phyloP scores from a whole-genome alignment of 2,113 vertebrate genomes.

The Hippocampus abdominalis region DNA sequence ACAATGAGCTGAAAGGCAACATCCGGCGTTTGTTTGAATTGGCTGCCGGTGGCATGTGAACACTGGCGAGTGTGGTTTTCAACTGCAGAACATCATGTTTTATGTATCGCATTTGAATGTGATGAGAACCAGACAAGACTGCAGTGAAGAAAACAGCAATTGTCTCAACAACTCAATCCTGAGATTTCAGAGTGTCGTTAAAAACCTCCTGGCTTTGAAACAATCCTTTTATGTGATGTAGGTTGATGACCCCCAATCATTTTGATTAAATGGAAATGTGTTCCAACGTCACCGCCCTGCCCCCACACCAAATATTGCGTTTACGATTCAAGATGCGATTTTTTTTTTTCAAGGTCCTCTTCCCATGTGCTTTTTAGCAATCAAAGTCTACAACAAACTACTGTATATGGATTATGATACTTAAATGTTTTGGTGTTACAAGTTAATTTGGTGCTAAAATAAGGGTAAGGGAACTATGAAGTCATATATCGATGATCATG shows the following conservation, averaged over 20 bases:
- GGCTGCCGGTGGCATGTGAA: constrained; percentile 46
- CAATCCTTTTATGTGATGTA: neutral
- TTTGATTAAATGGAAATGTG: neutral
- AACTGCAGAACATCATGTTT: constrained; percentile 38
- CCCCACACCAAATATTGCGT: no score
- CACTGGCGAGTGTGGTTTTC: constrained; percentile 47
- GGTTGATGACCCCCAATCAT: no score
- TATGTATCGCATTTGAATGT: constrained; percentile 46
- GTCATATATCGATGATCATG: no score
- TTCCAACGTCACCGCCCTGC: neutral
- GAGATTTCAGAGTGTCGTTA: constrained; percentile 15
- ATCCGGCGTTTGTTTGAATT: constrained; percentile 68
- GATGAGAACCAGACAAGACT: constrained; percentile 45
- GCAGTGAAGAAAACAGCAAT: constrained; percentile 26
- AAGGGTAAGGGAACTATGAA: no score
- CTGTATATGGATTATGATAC: no score
- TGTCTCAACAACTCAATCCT: neutral
- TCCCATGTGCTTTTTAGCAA: no score
- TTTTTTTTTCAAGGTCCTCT: no score
- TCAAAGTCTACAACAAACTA: no score
- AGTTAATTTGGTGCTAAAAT: no score
- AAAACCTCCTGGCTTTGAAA: neutral
- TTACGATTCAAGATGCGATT: no score
- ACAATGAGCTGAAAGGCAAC: constrained; percentile 30
- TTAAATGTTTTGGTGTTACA: no score